Percentiles rank a stretch among this genome's conserved stretches.
phyloP scores from a whole-genome alignment of 2,113 vertebrate genomes.

The Rhynchomys soricoides region DNA sequence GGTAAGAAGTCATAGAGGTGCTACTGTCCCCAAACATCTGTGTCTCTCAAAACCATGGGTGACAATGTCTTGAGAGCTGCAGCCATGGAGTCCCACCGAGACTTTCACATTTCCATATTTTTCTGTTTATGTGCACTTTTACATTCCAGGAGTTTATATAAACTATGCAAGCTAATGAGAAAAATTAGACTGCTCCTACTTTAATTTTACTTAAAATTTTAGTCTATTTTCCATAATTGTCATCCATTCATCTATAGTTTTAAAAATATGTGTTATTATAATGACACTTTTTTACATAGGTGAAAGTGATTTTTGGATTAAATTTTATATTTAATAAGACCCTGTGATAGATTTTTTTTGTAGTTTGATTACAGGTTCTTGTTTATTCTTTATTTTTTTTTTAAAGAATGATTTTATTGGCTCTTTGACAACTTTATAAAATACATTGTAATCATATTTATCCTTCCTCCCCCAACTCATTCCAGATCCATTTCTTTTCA shows the following conservation, averaged over 20 bases:
- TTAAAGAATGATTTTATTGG: not conserved
- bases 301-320: not conserved
- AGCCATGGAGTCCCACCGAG: not conserved
- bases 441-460: not conserved
- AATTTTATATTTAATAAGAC: not conserved
- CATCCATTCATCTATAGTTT: not conserved
- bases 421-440: not conserved
- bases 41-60: not conserved
- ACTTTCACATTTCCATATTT: not conserved
- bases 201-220: constrained; percentile 11
- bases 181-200: not conserved
- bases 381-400: not conserved
- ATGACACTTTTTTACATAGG: not conserved
- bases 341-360: not conserved
- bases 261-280: not conserved
- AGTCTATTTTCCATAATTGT: not conserved
- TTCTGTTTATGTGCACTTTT: not conserved
- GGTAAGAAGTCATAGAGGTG: not conserved
- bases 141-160: not conserved
- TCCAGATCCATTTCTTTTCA: no score
- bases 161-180: not conserved
- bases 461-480: not conserved
- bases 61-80: not conserved
- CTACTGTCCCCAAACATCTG: not conserved
- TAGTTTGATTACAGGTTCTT: not conserved